phyloP scores from a whole-genome alignment of 64 coral and sea anemone genomes.

The Anthopleura sola region DNA sequence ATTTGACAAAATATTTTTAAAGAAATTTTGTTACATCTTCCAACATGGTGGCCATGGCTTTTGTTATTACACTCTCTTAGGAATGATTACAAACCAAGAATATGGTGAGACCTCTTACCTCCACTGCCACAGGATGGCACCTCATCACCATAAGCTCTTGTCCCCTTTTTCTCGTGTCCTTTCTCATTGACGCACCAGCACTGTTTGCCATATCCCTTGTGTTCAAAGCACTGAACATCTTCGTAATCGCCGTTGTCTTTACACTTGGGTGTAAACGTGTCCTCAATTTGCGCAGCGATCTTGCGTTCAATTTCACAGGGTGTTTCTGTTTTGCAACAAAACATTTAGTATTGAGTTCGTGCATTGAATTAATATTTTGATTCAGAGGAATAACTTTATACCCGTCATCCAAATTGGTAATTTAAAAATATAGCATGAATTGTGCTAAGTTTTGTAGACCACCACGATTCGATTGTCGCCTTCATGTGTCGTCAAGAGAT shows the following conservation, averaged over 20 bases:
- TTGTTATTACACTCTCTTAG: too few species aligned
- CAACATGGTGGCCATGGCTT: too few species aligned
- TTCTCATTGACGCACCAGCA: constrained; percentile 93
- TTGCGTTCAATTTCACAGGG: constrained; percentile 73
- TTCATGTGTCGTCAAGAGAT: too few species aligned
- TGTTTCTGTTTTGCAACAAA: constrained; percentile 44
- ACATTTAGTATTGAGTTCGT: not conserved
- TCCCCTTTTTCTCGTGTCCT: constrained; percentile 81
- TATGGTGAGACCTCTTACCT: not conserved
- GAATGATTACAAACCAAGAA: constrained; percentile 11
- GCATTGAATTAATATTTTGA: too few species aligned
- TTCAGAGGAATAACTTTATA: too few species aligned
- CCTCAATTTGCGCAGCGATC: constrained; percentile 62
- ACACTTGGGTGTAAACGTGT: constrained; percentile 87
- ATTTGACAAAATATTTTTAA: too few species aligned
- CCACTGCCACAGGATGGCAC: not conserved
- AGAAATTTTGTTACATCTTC: too few species aligned
- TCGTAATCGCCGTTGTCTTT: constrained; percentile 60
- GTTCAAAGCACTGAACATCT: constrained; percentile 80
- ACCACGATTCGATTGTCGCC: too few species aligned
- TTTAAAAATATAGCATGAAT: too few species aligned
- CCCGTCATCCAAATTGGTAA: too few species aligned
- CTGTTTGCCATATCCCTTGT: constrained; percentile 48
- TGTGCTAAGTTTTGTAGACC: too few species aligned
- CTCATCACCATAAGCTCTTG: constrained; percentile 37